Evolutionary conservation across 2,113 vertebrate species (phyloP).

Genomic region (Oryzias celebensis): DNA sequence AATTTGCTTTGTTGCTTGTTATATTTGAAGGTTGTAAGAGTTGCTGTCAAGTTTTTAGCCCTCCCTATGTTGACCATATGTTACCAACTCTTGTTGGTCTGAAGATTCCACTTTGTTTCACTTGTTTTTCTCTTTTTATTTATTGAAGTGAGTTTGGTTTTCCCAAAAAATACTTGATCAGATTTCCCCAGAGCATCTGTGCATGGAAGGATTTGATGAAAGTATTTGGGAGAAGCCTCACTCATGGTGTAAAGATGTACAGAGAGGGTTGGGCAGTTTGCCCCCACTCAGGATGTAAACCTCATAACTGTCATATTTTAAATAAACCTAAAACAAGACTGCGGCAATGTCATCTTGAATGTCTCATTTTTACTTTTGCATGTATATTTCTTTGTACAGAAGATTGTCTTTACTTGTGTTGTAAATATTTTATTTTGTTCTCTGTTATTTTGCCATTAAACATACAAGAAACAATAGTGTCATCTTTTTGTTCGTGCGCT

Average conservation of each 20-base stretch:
- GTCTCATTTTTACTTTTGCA: constrained; percentile 93
- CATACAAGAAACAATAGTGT: constrained; percentile 77
- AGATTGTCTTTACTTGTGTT: constrained; percentile 91
- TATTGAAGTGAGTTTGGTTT: constrained; percentile 60
- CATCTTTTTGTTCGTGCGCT: neutral
- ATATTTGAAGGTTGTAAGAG: constrained; percentile 39
- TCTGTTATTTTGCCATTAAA: constrained; percentile 97
- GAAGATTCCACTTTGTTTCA: constrained; percentile 72
- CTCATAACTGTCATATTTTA: constrained; percentile 84
- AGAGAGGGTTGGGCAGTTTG: constrained; percentile 77
- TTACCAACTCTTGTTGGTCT: constrained; percentile 55
- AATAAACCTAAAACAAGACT: constrained; percentile 70
- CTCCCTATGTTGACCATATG: constrained; percentile 13
- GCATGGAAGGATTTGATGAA: constrained; percentile 16
- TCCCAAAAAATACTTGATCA: constrained; percentile 42
- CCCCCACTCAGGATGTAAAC: constrained; percentile 84
- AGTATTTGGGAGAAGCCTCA: constrained; percentile 43
- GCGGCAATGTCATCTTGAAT: constrained; percentile 77
- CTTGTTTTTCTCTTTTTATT: constrained; percentile 70
- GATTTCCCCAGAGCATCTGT: constrained; percentile 15
- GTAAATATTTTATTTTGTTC: constrained; percentile 96
- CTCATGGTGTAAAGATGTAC: constrained; percentile 88
- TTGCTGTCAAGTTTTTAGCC: constrained; percentile 30
- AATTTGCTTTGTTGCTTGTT: constrained; percentile 13
- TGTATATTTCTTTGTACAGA: constrained; percentile 98